phyloP scores from a whole-genome alignment of 2,113 vertebrate species.

The Miniopterus natalensis region DNA sequence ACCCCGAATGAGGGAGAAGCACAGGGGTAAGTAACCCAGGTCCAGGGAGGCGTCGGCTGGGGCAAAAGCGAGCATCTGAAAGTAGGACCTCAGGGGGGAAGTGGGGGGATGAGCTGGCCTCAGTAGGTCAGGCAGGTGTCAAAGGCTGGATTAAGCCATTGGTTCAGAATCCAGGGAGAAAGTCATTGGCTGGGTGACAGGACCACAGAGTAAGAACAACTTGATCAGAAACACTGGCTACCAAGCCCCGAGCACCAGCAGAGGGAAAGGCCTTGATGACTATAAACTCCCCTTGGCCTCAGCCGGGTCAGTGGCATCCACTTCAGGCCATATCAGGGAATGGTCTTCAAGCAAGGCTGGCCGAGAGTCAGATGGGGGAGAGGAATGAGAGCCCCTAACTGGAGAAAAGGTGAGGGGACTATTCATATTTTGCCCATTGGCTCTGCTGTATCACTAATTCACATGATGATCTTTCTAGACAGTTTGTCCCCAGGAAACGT shows the following conservation, averaged over 20 bases:
- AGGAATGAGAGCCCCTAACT: neutral
- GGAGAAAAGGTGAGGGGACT: neutral
- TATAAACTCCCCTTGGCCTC: neutral
- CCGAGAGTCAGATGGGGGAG: neutral
- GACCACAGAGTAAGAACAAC: too few species aligned
- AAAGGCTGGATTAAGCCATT: neutral
- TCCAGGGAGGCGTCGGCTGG: too few species aligned
- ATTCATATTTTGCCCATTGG: neutral
- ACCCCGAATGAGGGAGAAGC: neutral
- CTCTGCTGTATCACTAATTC: neutral
- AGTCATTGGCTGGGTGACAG: neutral
- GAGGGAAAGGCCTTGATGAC: neutral
- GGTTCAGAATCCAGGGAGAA: neutral
- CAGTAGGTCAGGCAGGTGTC: too few species aligned
- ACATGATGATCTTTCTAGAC: neutral
- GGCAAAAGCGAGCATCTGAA: neutral
- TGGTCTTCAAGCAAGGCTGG: neutral
- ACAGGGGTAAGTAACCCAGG: neutral
- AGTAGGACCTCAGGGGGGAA: neutral
- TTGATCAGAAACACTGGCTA: neutral
- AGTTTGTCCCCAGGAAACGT: neutral
- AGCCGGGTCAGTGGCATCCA: neutral
- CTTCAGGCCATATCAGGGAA: neutral
- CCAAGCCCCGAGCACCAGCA: neutral
- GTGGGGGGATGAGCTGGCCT: rapidly evolving